Evolutionary conservation across 2,888 invertebrate genomes (phyloP), one percentile per base, ranked within the genome.

Genomic region (Acanthosepion esculentum): DNA sequence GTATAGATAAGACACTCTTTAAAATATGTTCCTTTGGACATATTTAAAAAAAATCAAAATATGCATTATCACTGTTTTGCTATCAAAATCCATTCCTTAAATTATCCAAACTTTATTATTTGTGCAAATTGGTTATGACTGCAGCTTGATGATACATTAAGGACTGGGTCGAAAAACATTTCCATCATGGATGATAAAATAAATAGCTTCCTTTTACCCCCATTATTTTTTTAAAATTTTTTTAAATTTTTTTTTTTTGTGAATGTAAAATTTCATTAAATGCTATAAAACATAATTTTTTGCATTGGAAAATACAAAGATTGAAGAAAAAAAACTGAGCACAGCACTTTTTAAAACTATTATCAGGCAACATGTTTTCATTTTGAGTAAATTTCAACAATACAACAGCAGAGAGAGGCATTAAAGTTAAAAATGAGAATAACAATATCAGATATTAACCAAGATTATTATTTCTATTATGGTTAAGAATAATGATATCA

Each of bases 191-290:
- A 78, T 78, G 78, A 33, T 12, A 78, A 78, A 78, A 78, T 78
- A 78, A 78, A 78, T 78, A 78, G 78, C 78, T n/a, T 78, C 33
- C n/a, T 78, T 78, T 78, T 29, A 10, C 3, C 26, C 5, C 26
- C 41, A 2, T 41, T 41, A 41, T 41, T 41, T n/a, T n/a, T 78
- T n/a, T n/a, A n/a, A n/a, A n/a, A n/a, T 78, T 29, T 55, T 29
- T 29, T n/a, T 29, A n/a, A n/a, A n/a, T 78, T 78, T 78, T 78
- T 78, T 78, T 78, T 78, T n/a, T 78, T 78, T 78, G 78, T 78
- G 78, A 78, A 78, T 78, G 78, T 78, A 78, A 78, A 78, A 78
- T 78, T 78, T 78, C 78, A 78, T 33, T 33, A 78, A 78, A 78
- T 78, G 78, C 15, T 78, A 78, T 78, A 33, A 78, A 78, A 78